Evolutionary conservation across 2,797 vertebrate species (phyloP).

Genomic region (Coregonus suidteri): DNA sequence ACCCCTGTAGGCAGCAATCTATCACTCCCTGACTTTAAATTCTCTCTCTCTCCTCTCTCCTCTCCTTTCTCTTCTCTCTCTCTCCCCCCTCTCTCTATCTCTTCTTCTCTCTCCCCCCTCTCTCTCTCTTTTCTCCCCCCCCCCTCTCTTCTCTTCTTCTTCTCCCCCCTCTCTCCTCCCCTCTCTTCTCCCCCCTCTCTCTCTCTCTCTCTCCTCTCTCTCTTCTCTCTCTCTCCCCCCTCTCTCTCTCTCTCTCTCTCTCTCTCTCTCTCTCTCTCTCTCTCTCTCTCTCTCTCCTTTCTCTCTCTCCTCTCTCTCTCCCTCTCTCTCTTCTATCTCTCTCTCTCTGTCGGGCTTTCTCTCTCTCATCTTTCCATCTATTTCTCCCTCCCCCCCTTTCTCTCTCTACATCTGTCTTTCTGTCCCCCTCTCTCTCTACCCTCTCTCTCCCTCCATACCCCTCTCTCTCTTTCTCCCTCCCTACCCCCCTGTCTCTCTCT

Average conservation of each 20-base stretch:
- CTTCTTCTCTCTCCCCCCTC: no score
- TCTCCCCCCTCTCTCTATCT: no score
- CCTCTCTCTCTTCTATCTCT: neutral
- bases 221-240: no score
- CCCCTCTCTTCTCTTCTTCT: no score
- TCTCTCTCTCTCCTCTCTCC: neutral
- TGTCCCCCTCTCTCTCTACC: slow-evolving; percentile 12
- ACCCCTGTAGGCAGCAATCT: slow-evolving; percentile 78
- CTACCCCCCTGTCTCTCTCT: neutral
- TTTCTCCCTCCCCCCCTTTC: neutral
- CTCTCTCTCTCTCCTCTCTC: no score
- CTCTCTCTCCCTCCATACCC: neutral
- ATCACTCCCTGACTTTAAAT: slow-evolving; percentile 76
- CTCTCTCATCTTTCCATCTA: neutral
- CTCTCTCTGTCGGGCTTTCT: no score
- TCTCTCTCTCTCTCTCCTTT: neutral
- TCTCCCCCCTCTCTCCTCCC: no score
- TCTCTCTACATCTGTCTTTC: slow-evolving; percentile 13
- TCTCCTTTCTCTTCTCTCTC: no score
- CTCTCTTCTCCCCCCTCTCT: no score
- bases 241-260: neutral
- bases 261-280: neutral
- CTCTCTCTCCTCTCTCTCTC: slow-evolving; percentile 24
- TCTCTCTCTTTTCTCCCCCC: no score
- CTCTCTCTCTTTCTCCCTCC: neutral